These are phyloP conservation scores for Chrysotoxum bicinctum DNA, from an alignment of 2,888 invertebrate genomes.

Conservation along the genomic window DNA sequence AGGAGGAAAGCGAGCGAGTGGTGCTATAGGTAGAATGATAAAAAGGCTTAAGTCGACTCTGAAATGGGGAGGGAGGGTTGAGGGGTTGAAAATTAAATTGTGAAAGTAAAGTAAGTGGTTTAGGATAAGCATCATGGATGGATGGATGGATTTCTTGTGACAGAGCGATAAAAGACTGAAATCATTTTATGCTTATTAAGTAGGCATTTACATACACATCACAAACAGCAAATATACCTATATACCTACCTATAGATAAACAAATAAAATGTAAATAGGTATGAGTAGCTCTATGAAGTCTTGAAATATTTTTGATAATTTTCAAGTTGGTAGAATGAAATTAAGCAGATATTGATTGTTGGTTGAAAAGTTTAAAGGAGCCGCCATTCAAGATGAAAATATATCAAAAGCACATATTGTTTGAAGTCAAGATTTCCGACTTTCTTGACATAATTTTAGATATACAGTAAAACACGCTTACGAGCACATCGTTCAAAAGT, in stretches of 20 bases:
- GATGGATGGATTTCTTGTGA: slow-evolving; percentile 47
- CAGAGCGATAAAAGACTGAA: slow-evolving; percentile 51
- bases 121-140: slow-evolving; percentile 47
- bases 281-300: not conserved
- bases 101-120: slow-evolving; percentile 61
- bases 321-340: not conserved
- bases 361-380: not conserved
- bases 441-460: too few relatives aligned
- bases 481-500: too few relatives aligned
- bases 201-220: not conserved
- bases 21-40: slow-evolving; percentile 13
- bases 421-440: too few relatives aligned
- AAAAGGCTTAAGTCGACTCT: slow-evolving; percentile 30
- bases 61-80: not conserved
- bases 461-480: too few relatives aligned
- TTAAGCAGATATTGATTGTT: not conserved
- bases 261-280: not conserved
- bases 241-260: not conserved
- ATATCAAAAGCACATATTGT: too few relatives aligned
- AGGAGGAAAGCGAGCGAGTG: slow-evolving; percentile 36
- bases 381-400: too few relatives aligned
- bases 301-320: not conserved
- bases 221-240: not conserved
- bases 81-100: slow-evolving; percentile 39
- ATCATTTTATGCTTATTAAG: slow-evolving; percentile 26